phyloP scores from a whole-genome alignment of 2,113 vertebrate genomes.

The Zosterops borbonicus region DNA sequence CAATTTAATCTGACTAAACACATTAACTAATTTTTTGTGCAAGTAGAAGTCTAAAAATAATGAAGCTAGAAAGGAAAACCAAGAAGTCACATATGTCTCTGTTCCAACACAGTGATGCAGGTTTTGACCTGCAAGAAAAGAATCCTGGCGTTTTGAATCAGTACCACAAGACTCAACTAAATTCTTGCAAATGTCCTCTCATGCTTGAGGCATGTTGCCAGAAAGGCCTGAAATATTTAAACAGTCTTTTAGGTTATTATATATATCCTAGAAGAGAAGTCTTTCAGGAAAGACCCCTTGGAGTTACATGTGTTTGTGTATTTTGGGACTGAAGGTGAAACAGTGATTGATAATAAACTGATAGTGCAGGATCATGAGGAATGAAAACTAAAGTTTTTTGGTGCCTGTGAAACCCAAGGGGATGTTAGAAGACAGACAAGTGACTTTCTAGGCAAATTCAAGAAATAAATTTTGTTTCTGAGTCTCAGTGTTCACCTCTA shows the following conservation, averaged over 20 bases:
- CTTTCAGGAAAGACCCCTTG: neutral
- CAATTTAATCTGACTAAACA: neutral
- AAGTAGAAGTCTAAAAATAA: neutral
- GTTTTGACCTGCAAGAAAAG: neutral
- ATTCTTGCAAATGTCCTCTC: neutral
- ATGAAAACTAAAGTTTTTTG: neutral
- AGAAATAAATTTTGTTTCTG: neutral
- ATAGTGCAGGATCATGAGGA: neutral
- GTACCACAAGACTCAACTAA: neutral
- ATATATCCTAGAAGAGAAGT: neutral
- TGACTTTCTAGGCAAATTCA: neutral
- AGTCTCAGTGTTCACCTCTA: neutral
- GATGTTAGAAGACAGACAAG: neutral
- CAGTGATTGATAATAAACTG: too few species aligned
- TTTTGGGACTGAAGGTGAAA: neutral
- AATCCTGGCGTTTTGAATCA: neutral
- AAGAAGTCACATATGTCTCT: neutral
- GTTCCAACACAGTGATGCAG: neutral
- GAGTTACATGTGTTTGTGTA: rapidly evolving
- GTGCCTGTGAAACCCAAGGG: neutral
- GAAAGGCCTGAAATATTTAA: neutral
- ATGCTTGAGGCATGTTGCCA: neutral
- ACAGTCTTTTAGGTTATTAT: neutral
- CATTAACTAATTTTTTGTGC: neutral
- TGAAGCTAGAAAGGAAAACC: neutral